A percentile compares a stretch with the other conserved stretches of the same genome.
Conservation (phyloP, 2,113 vertebrate species). For the Neomonachus schauinslandi region DNA sequence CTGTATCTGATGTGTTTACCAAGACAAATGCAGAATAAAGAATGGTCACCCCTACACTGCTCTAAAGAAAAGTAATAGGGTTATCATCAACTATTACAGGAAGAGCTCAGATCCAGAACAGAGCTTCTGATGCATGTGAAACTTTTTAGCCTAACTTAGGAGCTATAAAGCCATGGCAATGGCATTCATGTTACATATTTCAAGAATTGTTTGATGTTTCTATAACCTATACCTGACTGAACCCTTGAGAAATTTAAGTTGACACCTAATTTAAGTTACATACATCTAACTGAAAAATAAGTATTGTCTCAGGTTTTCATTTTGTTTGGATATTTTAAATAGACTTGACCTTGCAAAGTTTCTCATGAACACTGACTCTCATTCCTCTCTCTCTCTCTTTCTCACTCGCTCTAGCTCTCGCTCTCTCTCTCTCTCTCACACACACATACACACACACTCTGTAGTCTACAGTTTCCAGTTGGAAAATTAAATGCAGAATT, state of each 20-base stretch:
- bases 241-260: neutral
- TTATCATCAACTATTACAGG: constrained; percentile 44
- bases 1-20: constrained; percentile 28
- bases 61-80: constrained; percentile 21
- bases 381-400: too few relatives aligned
- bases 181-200: constrained; percentile 1
- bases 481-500: constrained; percentile 39
- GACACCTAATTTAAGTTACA: neutral
- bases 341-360: constrained; percentile 38
- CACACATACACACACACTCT: neutral
- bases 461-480: constrained; percentile 30
- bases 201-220: neutral
- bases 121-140: neutral
- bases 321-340: constrained; percentile 17
- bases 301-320: neutral
- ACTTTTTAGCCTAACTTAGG: neutral
- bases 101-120: constrained; percentile 38
- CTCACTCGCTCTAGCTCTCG: too few relatives aligned
- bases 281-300: neutral
- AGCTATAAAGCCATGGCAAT: neutral
- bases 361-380: neutral
- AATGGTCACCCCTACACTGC: neutral
- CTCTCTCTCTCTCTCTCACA: neutral
- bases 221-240: neutral
- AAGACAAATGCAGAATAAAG: constrained; percentile 11